Evolutionary conservation across 2,797 vertebrate species (phyloP).

Genomic region (Sebastolobus altivelis): DNA sequence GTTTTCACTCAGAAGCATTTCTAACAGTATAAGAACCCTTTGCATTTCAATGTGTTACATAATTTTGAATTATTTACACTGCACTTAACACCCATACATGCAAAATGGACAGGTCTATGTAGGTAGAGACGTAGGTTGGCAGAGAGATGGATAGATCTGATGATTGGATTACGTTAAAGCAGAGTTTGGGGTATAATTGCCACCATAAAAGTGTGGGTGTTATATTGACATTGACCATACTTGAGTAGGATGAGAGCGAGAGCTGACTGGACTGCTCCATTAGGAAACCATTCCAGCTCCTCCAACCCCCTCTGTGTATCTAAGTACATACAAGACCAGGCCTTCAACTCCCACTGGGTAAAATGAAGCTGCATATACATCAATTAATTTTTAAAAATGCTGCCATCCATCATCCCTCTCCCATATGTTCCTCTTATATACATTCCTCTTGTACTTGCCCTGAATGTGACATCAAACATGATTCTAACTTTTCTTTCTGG

Average conservation of each 20-base stretch:
- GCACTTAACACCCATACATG: neutral
- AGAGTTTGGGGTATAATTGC: conserved; percentile 32
- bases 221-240: conserved; percentile 33
- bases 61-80: conserved; percentile 26
- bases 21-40: neutral
- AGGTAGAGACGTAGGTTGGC: conserved; percentile 3
- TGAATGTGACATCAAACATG: neutral
- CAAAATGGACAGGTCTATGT: neutral
- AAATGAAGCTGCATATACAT: conserved; percentile 16
- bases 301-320: conserved; percentile 28
- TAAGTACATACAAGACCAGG: conserved; percentile 27
- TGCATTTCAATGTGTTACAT: conserved; percentile 4
- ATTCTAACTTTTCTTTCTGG: neutral
- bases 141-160: neutral
- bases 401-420: conserved; percentile 6
- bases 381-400: neutral
- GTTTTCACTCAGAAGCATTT: conserved; percentile 5
- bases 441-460: neutral
- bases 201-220: conserved; percentile 40
- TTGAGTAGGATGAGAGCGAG: conserved; percentile 41
- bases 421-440: neutral
- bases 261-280: conserved; percentile 31
- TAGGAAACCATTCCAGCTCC: conserved; percentile 43
- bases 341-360: conserved; percentile 27
- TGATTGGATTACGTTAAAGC: conserved; percentile 38